Base-by-base conservation (phyloP, 2,888 invertebrate species). In the Abrostola tripartita region DNA sequence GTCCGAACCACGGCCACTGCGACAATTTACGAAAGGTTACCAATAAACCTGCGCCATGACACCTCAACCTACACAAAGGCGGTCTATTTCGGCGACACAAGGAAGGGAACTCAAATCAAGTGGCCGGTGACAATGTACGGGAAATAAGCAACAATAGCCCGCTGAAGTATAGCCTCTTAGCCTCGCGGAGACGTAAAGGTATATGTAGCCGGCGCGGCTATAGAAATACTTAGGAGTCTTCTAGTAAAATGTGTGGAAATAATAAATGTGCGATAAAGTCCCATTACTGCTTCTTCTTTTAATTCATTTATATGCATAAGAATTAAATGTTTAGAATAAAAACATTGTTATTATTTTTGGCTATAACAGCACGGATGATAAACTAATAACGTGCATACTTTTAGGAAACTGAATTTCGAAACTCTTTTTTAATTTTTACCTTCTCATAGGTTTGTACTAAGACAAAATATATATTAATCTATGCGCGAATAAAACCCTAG, bases 81-180 rank as follows among this genome's bases (percentile, higher is more conserved):
- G 60, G 69, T 66, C 78, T 78, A 78, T 76, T 79, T 79, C 70
- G 76, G 70, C 66, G 69, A 56, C 69, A 71, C 64, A 72, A 67
- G 71, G 64, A 68, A 77, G 73, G 72, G 62, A 71, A 56, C 81
- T 81, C 73, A 71, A 76, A 79, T 77, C 76, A 81, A 81, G 81
- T 71, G 81, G 71, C 58, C 57, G 62, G 54, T 58, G 65, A 81
- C 81, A 81, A 81, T 81, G 81, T 71, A 74, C 80, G 68, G 77
- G 80, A 80, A 80, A 80, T 80, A 69, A 72, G 65, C 66, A 71
- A 81, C 81, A 81, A 81, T 79, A 70, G 78, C 73, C 64, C n/a
- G 14, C 59, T 77, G 65, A 68, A 80, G 80, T 71, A 74, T 68
- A 60, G 62, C 77, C 80, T 66, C 78, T 80, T 66, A 65, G 65